Conservation (phyloP, 2,113 vertebrate species). For the Hoplias malabaricus region DNA sequence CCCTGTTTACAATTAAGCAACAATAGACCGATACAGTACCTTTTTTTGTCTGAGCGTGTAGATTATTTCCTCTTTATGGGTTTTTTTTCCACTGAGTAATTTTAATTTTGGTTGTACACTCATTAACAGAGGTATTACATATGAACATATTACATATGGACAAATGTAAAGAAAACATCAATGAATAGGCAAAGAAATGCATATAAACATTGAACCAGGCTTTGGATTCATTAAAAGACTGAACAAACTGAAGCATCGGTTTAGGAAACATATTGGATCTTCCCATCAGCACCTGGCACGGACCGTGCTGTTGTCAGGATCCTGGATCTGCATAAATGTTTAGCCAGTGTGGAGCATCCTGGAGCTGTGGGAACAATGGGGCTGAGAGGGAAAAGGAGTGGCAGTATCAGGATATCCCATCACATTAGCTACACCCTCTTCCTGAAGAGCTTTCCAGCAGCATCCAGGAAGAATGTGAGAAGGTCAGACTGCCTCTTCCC, state of each 20-base stretch:
- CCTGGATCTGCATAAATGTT: slow-evolving; percentile 4
- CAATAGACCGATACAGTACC: too few relatives aligned
- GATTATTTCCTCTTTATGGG: too few relatives aligned
- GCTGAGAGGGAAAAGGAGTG: slow-evolving; percentile 59
- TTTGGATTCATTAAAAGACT: neutral
- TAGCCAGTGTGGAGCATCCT: slow-evolving; percentile 29
- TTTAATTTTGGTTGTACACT: too few relatives aligned
- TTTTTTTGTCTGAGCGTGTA: too few relatives aligned
- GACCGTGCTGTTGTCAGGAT: neutral
- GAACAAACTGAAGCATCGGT: neutral
- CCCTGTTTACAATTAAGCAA: too few relatives aligned
- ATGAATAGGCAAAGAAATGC: too few relatives aligned
- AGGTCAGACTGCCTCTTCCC: slow-evolving; percentile 63
- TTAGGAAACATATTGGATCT: neutral
- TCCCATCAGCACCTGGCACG: neutral
- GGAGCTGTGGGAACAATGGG: slow-evolving; percentile 58
- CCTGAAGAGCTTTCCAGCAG: slow-evolving; percentile 66
- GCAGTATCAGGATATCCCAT: slow-evolving; percentile 75
- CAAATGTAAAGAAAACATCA: too few relatives aligned
- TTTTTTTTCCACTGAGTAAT: too few relatives aligned
- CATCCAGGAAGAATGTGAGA: slow-evolving; percentile 61
- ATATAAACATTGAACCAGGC: neutral
- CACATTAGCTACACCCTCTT: slow-evolving; percentile 67
- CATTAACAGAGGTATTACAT: too few relatives aligned
- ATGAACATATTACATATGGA: too few relatives aligned